Base-by-base conservation (phyloP, 2,797 vertebrate genomes). In the Galaxias olidus region DNA sequence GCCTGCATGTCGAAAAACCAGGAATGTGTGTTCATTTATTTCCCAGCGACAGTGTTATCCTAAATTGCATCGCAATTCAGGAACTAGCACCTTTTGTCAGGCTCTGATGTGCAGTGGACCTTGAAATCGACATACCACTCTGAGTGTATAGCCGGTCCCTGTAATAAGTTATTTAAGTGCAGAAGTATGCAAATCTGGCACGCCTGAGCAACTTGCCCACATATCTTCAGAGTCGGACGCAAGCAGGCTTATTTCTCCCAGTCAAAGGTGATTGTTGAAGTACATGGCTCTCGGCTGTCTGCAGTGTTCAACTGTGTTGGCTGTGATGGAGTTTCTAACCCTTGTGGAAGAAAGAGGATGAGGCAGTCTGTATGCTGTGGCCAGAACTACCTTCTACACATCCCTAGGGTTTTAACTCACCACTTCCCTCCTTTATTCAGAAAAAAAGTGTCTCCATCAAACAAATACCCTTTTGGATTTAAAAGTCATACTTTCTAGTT, bases 101-200 rank as follows among this genome's bases (percentile, higher is more conserved):
- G 43, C 71, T 73, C 52, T 53, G 60, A 68, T 74, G 80, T 76
- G 72, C 80, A 74, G 59, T 17, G 30, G 72, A 83, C 69, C 80
- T 63, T 81, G 75, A 84, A 83, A 81, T 79, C 61, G 70, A 72
- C 73, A 75, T 69, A 75, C 44, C 59, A 60, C 55, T 13, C 63
- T 63, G 55, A 65, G 50, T 57, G 47, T 54, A 59, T 53, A 56
- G 61, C 61, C 5, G 15, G 61, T 58, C n/a, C 10, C 59, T 56
- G 65, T 59, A 71, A 73, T 63, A 61, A 70, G 63, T 71, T 77
- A 72, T 78, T 80, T 80, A 75, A 77, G 68, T 73, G 62, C 60
- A 69, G 65, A 71, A 62, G 59, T 76, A 80, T 80, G 75, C 77
- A 78, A 81, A 80, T 83, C 63, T 46, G 41, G 9, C 51, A 56